Percentiles rank a stretch among this genome's conserved stretches.
Conservation (phyloP, 2,888 invertebrate genomes). For the Eupithecia centaureata region DNA sequence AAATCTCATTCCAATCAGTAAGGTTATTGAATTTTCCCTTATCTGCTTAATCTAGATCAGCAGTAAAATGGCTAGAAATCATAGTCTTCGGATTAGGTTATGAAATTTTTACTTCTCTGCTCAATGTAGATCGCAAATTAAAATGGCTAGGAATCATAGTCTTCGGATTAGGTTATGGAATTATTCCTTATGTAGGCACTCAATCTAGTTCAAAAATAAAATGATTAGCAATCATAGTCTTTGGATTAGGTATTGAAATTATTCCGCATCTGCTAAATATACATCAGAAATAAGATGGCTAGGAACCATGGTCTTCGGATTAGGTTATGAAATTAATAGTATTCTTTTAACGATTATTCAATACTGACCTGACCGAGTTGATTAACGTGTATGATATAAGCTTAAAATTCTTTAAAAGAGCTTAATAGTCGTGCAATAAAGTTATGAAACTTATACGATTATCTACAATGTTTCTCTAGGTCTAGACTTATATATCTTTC, state of each 20-base stretch:
- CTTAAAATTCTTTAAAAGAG: not conserved
- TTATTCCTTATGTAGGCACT: not conserved
- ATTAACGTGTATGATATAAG: constrained; percentile 1
- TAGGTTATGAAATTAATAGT: not conserved
- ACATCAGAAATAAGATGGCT: not conserved
- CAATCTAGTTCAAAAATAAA: not conserved
- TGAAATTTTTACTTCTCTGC: not conserved
- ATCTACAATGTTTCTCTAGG: not conserved
- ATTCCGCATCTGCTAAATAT: not conserved
- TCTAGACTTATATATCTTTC: too few species aligned
- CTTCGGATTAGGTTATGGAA: not conserved
- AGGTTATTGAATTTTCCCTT: not conserved
- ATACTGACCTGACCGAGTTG: not conserved
- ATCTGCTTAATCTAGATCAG: not conserved
- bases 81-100: not conserved
- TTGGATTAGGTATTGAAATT: not conserved
- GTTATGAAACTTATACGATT: not conserved
- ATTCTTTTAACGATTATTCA: not conserved
- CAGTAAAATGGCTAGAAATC: not conserved
- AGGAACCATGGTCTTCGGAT: not conserved
- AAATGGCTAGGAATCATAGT: not conserved
- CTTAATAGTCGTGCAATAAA: not conserved
- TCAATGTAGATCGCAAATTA: not conserved
- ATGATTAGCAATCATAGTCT: not conserved
- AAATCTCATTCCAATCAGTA: not conserved